Base-by-base conservation (phyloP, 2,113 vertebrate species). In the Dicentrarchus labrax region DNA sequence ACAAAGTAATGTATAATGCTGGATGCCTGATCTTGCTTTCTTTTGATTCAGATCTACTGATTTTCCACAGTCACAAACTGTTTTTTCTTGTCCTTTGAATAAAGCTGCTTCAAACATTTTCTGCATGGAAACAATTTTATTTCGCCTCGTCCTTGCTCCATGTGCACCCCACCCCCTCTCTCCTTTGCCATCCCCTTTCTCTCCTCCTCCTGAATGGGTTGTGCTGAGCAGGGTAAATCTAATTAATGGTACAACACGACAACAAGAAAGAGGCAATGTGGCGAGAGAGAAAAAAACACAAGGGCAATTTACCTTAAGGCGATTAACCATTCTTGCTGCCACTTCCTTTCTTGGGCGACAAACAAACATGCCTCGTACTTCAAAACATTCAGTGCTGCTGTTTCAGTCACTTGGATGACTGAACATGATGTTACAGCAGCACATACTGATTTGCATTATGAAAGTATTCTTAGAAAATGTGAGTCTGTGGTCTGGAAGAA, bases 231-330 rank as follows among this genome's bases (percentile, higher is more conserved):
- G 89, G 76, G 80, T 83, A 89, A 94, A 95, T 94, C 91, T 90
- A 94, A 96, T 95, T 94, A 92, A 92, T 84, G 80, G 81, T 69
- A 88, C 86, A 90, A 91, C 89, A 93, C 76, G 45, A 92, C 90
- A 92, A 90, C 88, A 89, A 83, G 86, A 83, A 76, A 80, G 83
- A 90, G 77, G 83, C 88, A 90, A 88, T 84, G 90, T 79, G 82
- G 78, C 22, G n/a, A 82, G 85, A 80, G 73, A 53, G 47, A 48
- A 78, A 73, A 64, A 78, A 88, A 83, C 51, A 85, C 59, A 47
- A 71, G 71, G 86, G 78, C 83, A 87, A 89, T 90, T 88, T 88
- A 86, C 78, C 89, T 90, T 57, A 73, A 91, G 86, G 88, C 79
- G 78, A 88, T 92, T 87, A 95, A 88, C 80, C 54, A 62, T 87